Base-by-base conservation (phyloP, 2,797 vertebrate genomes). In the Karalla daura region DNA sequence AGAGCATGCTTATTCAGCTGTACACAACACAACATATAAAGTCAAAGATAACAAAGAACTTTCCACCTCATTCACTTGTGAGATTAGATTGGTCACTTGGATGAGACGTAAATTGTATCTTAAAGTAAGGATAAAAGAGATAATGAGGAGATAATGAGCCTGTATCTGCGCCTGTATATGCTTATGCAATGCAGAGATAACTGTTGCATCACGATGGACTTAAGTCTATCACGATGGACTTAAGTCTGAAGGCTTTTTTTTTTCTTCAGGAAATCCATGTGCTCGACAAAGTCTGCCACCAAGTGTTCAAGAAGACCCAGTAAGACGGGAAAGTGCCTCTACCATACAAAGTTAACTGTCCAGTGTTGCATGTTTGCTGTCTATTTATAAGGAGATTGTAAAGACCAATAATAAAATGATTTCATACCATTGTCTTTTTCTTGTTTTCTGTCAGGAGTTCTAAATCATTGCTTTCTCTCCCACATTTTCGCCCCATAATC, bases 201-300 rank as follows among this genome's bases (percentile, higher is more conserved):
- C 1, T 46, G 51, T 81, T 81, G 65, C 76, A 63, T 80, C 68
- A 74, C 5, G 21, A 20, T 67, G 39, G 30, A 60, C 35, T 58
- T 17, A 7, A n/a, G n/a, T n/a, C n/a, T n/a, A 63, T 80, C 68
- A 74, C 5, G 21, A 20, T 67, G 39, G 30, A 60, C 35, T 58
- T 17, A 54, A n/a, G 70, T 81, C 65, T 91, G 74, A 90, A 88
- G 76, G 75, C 81, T 32, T 75, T 1, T 72, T 4, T 78, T 10
- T 52, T 83, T 27, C 81, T 85, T 47, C 68, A 99, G 97, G 96
- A 98, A 69, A 87, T 99, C 87, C 92, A 87, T 0, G 96, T 91
- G 33, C 80, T 92, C 20, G 95, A 97, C 87, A 96, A 97, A 91
- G 89, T 98, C 74, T 99, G 97, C 77, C 91, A 74, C 53, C 98